Base-by-base conservation (phyloP, 1,140 invertebrate genomes). In the Dinoponera quadriceps region DNA sequence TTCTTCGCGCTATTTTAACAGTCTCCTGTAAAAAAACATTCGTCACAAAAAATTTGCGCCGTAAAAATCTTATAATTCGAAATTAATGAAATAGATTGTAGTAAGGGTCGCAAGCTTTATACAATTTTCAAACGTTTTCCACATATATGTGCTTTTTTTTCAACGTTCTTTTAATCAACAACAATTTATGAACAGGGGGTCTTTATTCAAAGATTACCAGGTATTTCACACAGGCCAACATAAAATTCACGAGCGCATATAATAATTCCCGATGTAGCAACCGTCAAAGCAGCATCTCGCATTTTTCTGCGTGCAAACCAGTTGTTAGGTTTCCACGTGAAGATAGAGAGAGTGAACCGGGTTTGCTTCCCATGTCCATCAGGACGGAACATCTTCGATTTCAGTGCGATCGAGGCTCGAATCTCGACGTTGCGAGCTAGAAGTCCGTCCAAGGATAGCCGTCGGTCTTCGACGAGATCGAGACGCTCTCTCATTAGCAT, bases 401-500 rank as follows among this genome's bases (percentile, higher is more conserved):
- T 51, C 11, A 38, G 18, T 33, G 22, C n/a, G 49, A 68, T 87
- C 59, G 68, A 48, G 3, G 25, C 60, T 49, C 38, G 66, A 73
- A 48, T 66, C 27, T 33, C 55, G 75, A 66, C 29, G 51, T 44
- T 27, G 51, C n/a, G 13, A 82, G 60, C 16, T 66, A 60, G 57
- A 66, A 77, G 33, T 71, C 69, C 18, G 54, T 71, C 71, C 85
- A 90, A 86, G 88, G 85, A 90, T 89, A 69, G 73, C 60, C 72
- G 71, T 49, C 63, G 49, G 65, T 84, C 78, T 80, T 49, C 51
- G 57, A 29, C 69, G 59, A n/a, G n/a, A 82, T 82, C 85, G 55
- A 38, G 85, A 89, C 88, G 85, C 84, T 89, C 86, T 89, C 89
- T 89, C 89, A 90, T 90, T 90, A 90, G 82, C 89, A 89, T 90